Evolutionary conservation across 2,113 vertebrate genomes (phyloP).

Genomic region (Ailurus styani): DNA sequence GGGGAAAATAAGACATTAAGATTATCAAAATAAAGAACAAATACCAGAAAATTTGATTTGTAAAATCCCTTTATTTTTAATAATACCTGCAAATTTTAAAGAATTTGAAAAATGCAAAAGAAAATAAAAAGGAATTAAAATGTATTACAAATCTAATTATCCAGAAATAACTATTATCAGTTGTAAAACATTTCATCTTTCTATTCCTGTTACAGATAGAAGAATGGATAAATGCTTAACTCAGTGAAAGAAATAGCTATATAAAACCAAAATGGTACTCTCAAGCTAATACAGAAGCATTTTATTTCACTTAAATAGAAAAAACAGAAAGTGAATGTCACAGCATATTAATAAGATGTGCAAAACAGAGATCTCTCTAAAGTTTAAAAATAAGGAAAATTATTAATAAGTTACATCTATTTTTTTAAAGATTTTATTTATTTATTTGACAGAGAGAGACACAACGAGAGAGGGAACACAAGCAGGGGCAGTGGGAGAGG

Average conservation of each 20-base stretch:
- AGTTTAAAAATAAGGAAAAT: background rate
- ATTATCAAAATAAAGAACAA: background rate
- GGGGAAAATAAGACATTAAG: background rate
- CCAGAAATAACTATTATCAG: background rate
- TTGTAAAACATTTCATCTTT: background rate
- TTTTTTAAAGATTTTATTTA: background rate
- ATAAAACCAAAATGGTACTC: background rate
- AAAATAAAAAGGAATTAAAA: background rate
- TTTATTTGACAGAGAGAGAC: too few species aligned
- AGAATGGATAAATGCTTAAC: background rate
- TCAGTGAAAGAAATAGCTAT: background rate
- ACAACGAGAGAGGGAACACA: too few species aligned
- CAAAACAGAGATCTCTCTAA: background rate
- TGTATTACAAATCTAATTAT: background rate
- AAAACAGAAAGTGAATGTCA: background rate
- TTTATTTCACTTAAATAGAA: constrained; percentile 7
- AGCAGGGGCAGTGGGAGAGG: too few species aligned
- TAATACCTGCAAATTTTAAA: background rate
- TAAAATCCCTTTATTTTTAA: background rate
- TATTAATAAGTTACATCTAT: background rate
- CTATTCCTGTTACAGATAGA: background rate
- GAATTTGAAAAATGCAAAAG: background rate
- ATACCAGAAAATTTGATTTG: background rate
- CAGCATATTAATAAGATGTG: background rate
- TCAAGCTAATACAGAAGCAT: background rate